Percentiles rank a stretch among this genome's conserved stretches.
phyloP scores from a whole-genome alignment of 1,140 invertebrate species.

The Drosophila tsacasi region DNA sequence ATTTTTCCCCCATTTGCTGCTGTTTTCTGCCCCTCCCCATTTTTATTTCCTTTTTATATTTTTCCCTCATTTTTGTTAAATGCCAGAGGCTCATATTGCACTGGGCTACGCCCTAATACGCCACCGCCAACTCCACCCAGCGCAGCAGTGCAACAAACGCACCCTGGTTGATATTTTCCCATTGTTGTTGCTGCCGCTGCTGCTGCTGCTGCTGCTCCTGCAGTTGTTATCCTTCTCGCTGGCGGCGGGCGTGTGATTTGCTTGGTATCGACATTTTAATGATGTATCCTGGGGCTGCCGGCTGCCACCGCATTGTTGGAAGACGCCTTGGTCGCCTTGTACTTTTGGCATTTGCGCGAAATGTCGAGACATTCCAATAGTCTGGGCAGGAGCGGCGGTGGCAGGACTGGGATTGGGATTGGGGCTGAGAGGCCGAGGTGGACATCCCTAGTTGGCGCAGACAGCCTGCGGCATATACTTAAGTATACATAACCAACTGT shows the following conservation, averaged over 20 bases:
- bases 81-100: slow-evolving; percentile 76
- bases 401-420: not conserved
- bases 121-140: slow-evolving; percentile 5
- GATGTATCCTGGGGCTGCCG: slow-evolving; percentile 78
- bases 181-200: slow-evolving; percentile 21
- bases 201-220: slow-evolving; percentile 1
- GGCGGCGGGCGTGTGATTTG: slow-evolving; percentile 81
- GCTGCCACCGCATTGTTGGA: slow-evolving; percentile 42
- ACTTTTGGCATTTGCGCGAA: slow-evolving; percentile 74
- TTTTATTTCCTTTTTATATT: not conserved
- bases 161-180: slow-evolving; percentile 49
- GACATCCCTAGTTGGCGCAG: slow-evolving; percentile 35
- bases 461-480: slow-evolving; percentile 47
- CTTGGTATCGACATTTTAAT: slow-evolving; percentile 84
- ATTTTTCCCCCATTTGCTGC: slow-evolving; percentile 37
- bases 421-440: slow-evolving; percentile 3
- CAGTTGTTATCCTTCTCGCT: slow-evolving; percentile 68
- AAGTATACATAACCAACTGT: slow-evolving; percentile 60
- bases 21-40: slow-evolving; percentile 3
- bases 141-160: slow-evolving; percentile 40
- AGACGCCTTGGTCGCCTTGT: slow-evolving; percentile 58
- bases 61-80: slow-evolving; percentile 57
- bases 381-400: slow-evolving; percentile 13
- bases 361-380: slow-evolving; percentile 58
- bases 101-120: slow-evolving; percentile 63